Conservation (phyloP, 2,797 vertebrate genomes). For the Hypotaenidia philippensis region DNA sequence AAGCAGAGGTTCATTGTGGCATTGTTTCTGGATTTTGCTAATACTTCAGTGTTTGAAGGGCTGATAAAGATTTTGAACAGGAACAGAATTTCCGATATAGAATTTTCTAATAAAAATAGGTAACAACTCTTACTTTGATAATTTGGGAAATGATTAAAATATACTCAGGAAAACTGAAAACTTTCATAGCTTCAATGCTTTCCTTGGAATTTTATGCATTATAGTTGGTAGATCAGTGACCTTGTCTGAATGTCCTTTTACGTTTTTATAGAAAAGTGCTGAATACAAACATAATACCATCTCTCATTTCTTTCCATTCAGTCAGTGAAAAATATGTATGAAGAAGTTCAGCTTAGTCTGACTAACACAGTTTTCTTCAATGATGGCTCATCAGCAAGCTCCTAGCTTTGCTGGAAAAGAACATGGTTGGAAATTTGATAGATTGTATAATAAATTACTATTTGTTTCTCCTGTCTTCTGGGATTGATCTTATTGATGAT, state of each 20-base stretch:
- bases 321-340: not conserved
- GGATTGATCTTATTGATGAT: not conserved
- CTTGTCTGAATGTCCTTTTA: not conserved
- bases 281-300: not conserved
- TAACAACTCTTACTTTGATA: not conserved
- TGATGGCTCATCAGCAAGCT: not conserved
- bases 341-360: not conserved
- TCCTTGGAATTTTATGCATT: not conserved
- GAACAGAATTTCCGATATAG: not conserved
- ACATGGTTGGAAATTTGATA: not conserved
- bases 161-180: fast-evolving
- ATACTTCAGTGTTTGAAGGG: not conserved
- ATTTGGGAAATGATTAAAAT: not conserved
- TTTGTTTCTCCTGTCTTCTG: not conserved
- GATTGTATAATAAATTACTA: not conserved
- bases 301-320: not conserved
- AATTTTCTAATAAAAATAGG: not conserved
- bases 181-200: not conserved
- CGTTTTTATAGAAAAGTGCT: not conserved
- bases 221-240: not conserved
- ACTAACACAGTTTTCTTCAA: not conserved
- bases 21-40: not conserved
- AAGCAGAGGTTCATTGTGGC: not conserved
- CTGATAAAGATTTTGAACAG: not conserved
- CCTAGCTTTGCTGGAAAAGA: not conserved